Base-by-base conservation (phyloP, 2,888 invertebrate species). In the Lobophora halterata region DNA sequence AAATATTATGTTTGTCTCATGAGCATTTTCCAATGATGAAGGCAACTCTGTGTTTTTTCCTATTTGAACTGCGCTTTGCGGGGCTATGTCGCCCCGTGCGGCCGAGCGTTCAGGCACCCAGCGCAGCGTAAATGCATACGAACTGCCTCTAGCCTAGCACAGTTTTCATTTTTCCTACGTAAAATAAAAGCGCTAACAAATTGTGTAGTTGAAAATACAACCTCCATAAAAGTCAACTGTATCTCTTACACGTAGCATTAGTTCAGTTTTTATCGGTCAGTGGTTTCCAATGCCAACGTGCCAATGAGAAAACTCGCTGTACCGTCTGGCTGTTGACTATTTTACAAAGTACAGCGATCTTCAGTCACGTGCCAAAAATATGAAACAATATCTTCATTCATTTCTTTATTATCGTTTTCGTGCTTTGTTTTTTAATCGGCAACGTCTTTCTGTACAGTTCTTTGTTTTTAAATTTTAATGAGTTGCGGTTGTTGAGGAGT, bases 91-190 rank as follows among this genome's bases (percentile, higher is more conserved):
- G 58, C 49, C 54, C 55, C 49, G 49, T 58, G 58, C 65, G 62
- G 67, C 58, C 52, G 58, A 60, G 58, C 55, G 58, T 54, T 41
- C 56, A 30, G 56, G 52, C 43, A 47, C 53, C 46, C 67, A 70
- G 58, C 61, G 71, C 66, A 71, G 65, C 74, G 73, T 76, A 67
- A 76, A 74, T 64, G 68, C 61, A 65, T 63, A 54, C 58, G 61
- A 60, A 61, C 57, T 61, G 33, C 34, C 40, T 55, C 54, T 61
- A 53, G 51, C 50, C 57, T 25, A 46, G 49, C 44, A 37, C 49
- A 53, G 55, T 55, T 60, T 60, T 61, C 57, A 55, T 34, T 41
- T 30, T 41, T 41, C 13, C 19, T 25, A 27, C 37, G 46, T 49
- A 28, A 16, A 34, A 37, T 36, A 38, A 43, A 31, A 33, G 24